Evolutionary conservation across 2,888 invertebrate species (phyloP), one percentile per base, ranked within the genome.

Genomic region (Clanis bilineata): DNA sequence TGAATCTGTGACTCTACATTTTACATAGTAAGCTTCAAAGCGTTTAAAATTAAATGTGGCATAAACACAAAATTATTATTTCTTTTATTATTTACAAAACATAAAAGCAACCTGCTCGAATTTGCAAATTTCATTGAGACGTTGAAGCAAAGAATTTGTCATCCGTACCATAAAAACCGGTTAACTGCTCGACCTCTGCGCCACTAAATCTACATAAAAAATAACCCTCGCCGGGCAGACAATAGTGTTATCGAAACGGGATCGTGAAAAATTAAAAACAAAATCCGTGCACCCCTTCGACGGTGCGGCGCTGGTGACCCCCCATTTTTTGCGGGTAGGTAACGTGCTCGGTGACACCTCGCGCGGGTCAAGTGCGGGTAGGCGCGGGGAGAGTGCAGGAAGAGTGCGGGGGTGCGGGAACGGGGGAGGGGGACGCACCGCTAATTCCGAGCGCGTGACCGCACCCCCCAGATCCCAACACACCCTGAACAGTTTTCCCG

Each of bases 271-370:
- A 83, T 83, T 84, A 79, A 86, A 85, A 86, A 84, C 80, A 79
- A 85, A 88, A 87, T 87, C 86, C 69, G 79, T 76, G 79, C 77
- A 70, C 77, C 74, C 77, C 77, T 68, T 65, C 69, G 62, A 64
- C 65, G 59, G 64, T 62, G 67, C 64, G 64, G 69, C 64, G 69
- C 69, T 64, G 71, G 67, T 77, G 72, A 71, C 79, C 79, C 82
- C 83, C 80, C 67, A 73, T 84, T 87, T 88, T 88, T 87, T 87
- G 85, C 83, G 86, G 86, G 83, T 83, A 84, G 81, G 86, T 86
- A 86, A 87, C 88, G 85, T 84, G 83, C 79, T 83, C 86, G 81
- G 86, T 85, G 89, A 88, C 90, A 90, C 88, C 88, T 89, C 82
- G 77, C 75, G 74, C 80, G 84, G 84, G 82, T 83, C 82, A 85